Evolutionary conservation across 2,888 invertebrate species (phyloP).

Genomic region (Luffia ferchaultella): DNA sequence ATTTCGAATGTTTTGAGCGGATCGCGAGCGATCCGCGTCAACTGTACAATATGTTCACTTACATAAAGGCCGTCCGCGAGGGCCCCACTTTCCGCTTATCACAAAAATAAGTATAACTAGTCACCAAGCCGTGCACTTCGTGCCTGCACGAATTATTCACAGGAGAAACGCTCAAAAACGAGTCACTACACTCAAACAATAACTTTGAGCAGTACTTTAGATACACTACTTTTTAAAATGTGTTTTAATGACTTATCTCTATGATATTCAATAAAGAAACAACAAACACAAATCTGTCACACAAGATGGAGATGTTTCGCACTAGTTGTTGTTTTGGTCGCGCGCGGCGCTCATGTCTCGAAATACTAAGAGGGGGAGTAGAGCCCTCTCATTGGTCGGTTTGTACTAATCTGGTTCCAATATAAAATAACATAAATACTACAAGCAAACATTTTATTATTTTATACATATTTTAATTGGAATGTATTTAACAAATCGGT

Average conservation of each 20-base stretch:
- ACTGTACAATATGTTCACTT: slow-evolving; percentile 41
- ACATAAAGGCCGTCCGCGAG: slow-evolving; percentile 53
- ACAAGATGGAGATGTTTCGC: slow-evolving; percentile 71
- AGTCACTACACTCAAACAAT: no score
- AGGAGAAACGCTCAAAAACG: no score
- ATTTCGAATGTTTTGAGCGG: no score
- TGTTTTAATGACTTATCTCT: slow-evolving; percentile 39
- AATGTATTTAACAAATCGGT: no score
- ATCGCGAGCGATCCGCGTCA: background rate
- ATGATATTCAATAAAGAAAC: slow-evolving; percentile 52
- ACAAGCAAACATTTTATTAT: no score
- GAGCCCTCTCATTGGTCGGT: background rate
- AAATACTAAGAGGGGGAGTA: background rate
- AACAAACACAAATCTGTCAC: slow-evolving; percentile 71
- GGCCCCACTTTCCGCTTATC: slow-evolving; percentile 63
- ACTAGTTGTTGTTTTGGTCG: slow-evolving; percentile 54
- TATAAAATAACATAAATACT: no score
- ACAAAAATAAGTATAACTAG: slow-evolving; percentile 66
- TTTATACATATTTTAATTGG: no score
- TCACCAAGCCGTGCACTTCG: slow-evolving; percentile 57
- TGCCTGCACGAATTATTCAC: slow-evolving; percentile 38
- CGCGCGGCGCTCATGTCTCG: slow-evolving; percentile 46
- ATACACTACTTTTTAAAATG: slow-evolving; percentile 31
- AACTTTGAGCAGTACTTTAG: no score
- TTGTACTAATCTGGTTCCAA: no score